Percentiles rank a stretch among this genome's conserved stretches.
phyloP scores from a whole-genome alignment of 2,888 invertebrate species.

The Scelioninae gen. 1 region DNA sequence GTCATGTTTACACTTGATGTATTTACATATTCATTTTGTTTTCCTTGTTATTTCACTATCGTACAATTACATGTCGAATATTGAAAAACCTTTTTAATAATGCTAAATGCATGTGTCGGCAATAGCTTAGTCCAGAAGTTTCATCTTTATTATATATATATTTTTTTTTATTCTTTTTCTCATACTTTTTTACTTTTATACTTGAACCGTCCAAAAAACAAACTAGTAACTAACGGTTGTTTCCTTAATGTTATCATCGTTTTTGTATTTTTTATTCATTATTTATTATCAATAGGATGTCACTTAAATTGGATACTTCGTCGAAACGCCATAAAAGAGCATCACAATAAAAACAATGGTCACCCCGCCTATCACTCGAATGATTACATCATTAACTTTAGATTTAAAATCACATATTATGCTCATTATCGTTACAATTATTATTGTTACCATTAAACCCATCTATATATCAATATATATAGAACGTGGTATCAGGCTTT shows the following conservation, averaged over 20 bases:
- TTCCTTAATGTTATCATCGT: slow-evolving; percentile 9
- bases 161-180: no score
- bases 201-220: slow-evolving; percentile 50
- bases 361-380: no score
- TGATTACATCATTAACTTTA: no score
- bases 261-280: slow-evolving; percentile 27
- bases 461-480: slow-evolving; percentile 8
- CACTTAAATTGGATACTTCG: slow-evolving; percentile 50
- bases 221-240: slow-evolving; percentile 26
- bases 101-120: slow-evolving; percentile 74
- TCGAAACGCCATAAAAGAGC: slow-evolving; percentile 58
- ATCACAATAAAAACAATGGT: no score
- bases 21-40: slow-evolving; percentile 73
- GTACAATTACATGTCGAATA: slow-evolving; percentile 75
- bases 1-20: slow-evolving; percentile 73
- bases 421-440: slow-evolving; percentile 55
- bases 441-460: slow-evolving; percentile 51
- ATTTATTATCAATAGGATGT: slow-evolving; percentile 68
- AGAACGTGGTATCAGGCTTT: neutral
- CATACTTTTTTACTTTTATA: slow-evolving; percentile 3
- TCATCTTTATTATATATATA: no score
- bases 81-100: slow-evolving; percentile 74
- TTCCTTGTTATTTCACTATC: slow-evolving; percentile 69
- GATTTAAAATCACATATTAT: no score
- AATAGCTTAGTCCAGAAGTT: slow-evolving; percentile 77